Base-by-base conservation (phyloP, 2,113 vertebrate genomes). In the Balaenoptera acutorostrata region DNA sequence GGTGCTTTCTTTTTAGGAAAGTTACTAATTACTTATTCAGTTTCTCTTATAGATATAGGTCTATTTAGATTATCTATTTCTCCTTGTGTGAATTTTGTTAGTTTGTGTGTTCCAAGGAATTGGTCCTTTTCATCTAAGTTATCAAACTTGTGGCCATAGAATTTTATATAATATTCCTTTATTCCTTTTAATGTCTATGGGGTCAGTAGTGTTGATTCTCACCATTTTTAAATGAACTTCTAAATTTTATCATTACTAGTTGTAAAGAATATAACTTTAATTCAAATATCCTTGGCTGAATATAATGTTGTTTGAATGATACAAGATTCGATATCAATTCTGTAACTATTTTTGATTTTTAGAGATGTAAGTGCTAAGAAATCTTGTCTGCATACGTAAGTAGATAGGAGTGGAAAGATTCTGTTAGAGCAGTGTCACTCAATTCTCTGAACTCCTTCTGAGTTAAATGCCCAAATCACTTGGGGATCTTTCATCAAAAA, bases 381-480 rank as follows among this genome's bases (percentile, higher is more conserved):
- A 33, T 36, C 59, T 80, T 87, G 25, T 72, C 69, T 71, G 80
- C 80, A 75, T 74, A 49, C 3, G 7, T 93, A 75, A 81, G 44
- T 33, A 80, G 55, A 57, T 29, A 75, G 18, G 61, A 68, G 31
- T 41, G 69, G 71, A 63, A 85, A 46, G 25, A 31, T 55, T 91
- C 69, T 23, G 12, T 78, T 80, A 64, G 41, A 92, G 72, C 23
- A 64, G 6, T 59, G 63, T 20, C 61, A 52, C 59, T 71, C 78
- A 89, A 18, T 93, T 75, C 31, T 93, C 57, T 95, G 59, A 83
- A 82, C 74, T 78, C 27, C 41, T 89, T 93, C 71, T 52, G 55
- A 92, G 64, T 92, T 94, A 94, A 93, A 90, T 77, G 95, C 74
- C 91, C 94, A 93, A 84, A 93, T 89, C 33, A 59, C 44, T 89